These are phyloP conservation scores for Enteromius anoplus DNA, from an alignment of 2,797 vertebrate genomes.

Conservation along the genomic window DNA sequence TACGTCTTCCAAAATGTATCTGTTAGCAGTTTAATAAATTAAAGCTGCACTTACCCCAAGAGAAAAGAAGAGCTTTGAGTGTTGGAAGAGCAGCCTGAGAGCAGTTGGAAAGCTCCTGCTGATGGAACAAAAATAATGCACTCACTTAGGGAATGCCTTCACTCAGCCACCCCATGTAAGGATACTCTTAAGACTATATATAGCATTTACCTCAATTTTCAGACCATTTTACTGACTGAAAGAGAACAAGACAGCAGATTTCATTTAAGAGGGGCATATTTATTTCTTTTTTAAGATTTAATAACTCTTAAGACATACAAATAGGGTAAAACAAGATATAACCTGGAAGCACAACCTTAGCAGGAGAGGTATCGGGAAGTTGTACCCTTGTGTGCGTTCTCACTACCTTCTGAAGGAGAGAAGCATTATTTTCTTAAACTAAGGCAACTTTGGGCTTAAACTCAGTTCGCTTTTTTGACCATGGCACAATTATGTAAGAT, in stretches of 20 bases:
- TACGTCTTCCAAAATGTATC: neutral
- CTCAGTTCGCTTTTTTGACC: neutral
- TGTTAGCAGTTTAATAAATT: slow-evolving; percentile 41
- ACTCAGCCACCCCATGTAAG: slow-evolving; percentile 91
- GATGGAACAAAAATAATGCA: slow-evolving; percentile 87
- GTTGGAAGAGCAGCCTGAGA: slow-evolving; percentile 76
- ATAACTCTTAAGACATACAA: neutral
- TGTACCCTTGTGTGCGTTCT: neutral
- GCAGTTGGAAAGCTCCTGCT: slow-evolving; percentile 80
- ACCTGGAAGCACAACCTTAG: neutral
- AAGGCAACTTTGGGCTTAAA: neutral
- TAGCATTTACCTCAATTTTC: slow-evolving; percentile 82
- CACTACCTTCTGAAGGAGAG: neutral
- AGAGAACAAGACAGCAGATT: slow-evolving; percentile 5
- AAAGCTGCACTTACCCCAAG: slow-evolving; percentile 82
- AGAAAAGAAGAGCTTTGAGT: slow-evolving; percentile 74
- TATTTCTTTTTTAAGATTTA: neutral
- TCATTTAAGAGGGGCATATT: neutral
- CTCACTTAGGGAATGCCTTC: slow-evolving; percentile 80
- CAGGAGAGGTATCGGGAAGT: neutral
- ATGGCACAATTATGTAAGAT: neutral
- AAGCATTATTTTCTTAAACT: neutral
- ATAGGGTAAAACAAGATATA: neutral
- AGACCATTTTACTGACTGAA: slow-evolving; percentile 66
- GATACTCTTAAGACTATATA: slow-evolving; percentile 89